phyloP scores from a whole-genome alignment of 2,888 invertebrate genomes.

The Zhengitettix transpicula region DNA sequence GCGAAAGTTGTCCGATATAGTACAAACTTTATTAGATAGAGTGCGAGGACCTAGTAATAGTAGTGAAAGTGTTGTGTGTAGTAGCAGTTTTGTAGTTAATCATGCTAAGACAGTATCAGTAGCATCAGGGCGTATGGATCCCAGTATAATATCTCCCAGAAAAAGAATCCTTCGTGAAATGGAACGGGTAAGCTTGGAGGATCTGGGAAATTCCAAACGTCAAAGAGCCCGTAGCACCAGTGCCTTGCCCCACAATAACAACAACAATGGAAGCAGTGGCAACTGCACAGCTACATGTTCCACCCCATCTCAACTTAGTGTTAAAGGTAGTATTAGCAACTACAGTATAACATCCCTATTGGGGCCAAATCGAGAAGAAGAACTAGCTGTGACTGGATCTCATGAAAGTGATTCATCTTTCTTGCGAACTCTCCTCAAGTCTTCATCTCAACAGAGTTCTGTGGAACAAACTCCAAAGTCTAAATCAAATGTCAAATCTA shows the following conservation, averaged over 20 bases:
- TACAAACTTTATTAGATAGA: slow-evolving; percentile 18
- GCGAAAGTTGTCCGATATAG: slow-evolving; percentile 11
- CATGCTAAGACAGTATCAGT: slow-evolving; percentile 8
- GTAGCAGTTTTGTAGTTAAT: slow-evolving; percentile 10
- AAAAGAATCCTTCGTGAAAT: slow-evolving; percentile 69
- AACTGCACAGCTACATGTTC: slow-evolving; percentile 22
- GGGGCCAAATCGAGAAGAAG: slow-evolving; percentile 19
- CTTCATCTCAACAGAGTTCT: slow-evolving; percentile 20
- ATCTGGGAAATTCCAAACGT: slow-evolving; percentile 33
- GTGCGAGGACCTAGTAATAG: slow-evolving; percentile 7
- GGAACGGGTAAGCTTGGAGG: slow-evolving; percentile 57
- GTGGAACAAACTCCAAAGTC: slow-evolving; percentile 30
- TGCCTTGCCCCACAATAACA: slow-evolving; percentile 15
- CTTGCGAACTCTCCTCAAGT: slow-evolving; percentile 26
- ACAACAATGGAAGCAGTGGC: slow-evolving; percentile 19
- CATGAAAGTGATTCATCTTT: slow-evolving; percentile 18
- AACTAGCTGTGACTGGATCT: neutral
- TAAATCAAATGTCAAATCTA: slow-evolving; percentile 23
- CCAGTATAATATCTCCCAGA: slow-evolving; percentile 58
- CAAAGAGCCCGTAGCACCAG: slow-evolving; percentile 25
- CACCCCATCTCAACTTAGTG: slow-evolving; percentile 20
- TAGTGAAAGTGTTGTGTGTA: slow-evolving; percentile 4
- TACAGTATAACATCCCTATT: slow-evolving; percentile 75
- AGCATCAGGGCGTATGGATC: slow-evolving; percentile 20
- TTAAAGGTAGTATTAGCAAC: slow-evolving; percentile 36